phyloP scores from a whole-genome alignment of 2,797 vertebrate genomes.

The Spinibarbus caldwelli region DNA sequence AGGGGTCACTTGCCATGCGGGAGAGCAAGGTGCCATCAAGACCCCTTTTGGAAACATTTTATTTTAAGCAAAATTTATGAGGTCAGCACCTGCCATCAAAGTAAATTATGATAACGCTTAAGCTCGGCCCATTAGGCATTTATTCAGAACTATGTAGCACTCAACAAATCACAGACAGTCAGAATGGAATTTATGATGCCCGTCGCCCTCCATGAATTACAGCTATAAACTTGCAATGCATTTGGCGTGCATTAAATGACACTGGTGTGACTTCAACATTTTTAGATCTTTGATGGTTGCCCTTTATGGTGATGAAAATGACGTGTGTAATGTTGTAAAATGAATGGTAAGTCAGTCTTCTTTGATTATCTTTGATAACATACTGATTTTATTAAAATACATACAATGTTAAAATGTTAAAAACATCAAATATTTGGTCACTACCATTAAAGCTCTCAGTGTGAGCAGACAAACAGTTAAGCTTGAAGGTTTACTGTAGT shows the following conservation, averaged over 20 bases:
- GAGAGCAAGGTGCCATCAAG: slow-evolving; percentile 69
- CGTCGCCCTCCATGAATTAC: slow-evolving; percentile 64
- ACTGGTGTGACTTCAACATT: slow-evolving; percentile 4
- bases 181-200: slow-evolving; percentile 59
- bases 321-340: neutral
- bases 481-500: neutral
- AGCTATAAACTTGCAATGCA: slow-evolving; percentile 51
- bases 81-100: slow-evolving; percentile 70
- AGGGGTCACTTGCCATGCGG: slow-evolving; percentile 65
- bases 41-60: slow-evolving; percentile 75
- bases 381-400: neutral
- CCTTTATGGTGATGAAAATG: too few species aligned
- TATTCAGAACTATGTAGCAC: slow-evolving; percentile 80
- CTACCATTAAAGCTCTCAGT: neutral
- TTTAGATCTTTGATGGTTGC: slow-evolving; percentile 33
- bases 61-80: slow-evolving; percentile 83
- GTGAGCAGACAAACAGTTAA: neutral
- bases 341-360: neutral
- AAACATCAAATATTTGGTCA: neutral
- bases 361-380: neutral
- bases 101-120: slow-evolving; percentile 79
- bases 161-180: slow-evolving; percentile 77
- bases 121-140: slow-evolving; percentile 77
- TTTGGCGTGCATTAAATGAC: slow-evolving; percentile 18
- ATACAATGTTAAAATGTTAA: too few species aligned